Percentiles rank a stretch among this genome's conserved stretches.
Evolutionary conservation across 2,888 invertebrate species (phyloP).

Genomic region (Noctua janthe): DNA sequence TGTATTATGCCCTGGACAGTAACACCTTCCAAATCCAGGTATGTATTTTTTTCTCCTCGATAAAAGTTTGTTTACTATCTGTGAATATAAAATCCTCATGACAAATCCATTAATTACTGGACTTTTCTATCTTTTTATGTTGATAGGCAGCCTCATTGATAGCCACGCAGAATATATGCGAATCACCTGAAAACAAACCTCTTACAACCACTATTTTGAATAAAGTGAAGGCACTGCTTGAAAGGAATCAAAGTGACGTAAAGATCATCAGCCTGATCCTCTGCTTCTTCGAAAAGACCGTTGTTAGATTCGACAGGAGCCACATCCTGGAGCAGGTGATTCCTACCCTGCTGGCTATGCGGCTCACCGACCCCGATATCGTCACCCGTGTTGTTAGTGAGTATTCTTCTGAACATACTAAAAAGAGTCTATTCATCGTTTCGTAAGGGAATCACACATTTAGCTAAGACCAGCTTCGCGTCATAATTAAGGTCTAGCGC

Average conservation of each 20-base stretch:
- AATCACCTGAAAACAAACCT: constrained; percentile 95
- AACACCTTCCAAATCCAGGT: constrained; percentile 97
- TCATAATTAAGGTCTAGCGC: constrained; percentile 5
- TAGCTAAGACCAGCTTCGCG: constrained; percentile 13
- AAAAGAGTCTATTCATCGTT: not conserved
- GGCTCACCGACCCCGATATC: constrained; percentile 96
- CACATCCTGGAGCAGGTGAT: constrained; percentile 97
- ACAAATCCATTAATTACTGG: not conserved
- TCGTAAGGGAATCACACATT: not conserved
- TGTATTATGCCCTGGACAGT: constrained; percentile 96
- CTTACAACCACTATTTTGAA: constrained; percentile 95
- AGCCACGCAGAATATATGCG: constrained; percentile 96
- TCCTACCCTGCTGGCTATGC: constrained; percentile 96
- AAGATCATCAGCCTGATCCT: constrained; percentile 95
- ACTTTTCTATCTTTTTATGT: not conserved
- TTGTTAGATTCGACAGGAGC: constrained; percentile 95
- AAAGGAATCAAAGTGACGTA: constrained; percentile 94
- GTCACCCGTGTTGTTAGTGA: constrained; percentile 97
- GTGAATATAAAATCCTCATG: not conserved
- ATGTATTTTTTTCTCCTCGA: constrained; percentile 33
- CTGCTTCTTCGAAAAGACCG: constrained; percentile 94
- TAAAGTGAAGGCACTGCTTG: constrained; percentile 95
- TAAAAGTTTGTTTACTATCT: not conserved
- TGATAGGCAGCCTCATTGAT: constrained; percentile 96
- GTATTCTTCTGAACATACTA: constrained; percentile 84